Percentiles rank a stretch among this genome's conserved stretches.
These are phyloP conservation scores for Enteromius viviparus DNA, from an alignment of 2,797 vertebrate species.

Conservation along the genomic window DNA sequence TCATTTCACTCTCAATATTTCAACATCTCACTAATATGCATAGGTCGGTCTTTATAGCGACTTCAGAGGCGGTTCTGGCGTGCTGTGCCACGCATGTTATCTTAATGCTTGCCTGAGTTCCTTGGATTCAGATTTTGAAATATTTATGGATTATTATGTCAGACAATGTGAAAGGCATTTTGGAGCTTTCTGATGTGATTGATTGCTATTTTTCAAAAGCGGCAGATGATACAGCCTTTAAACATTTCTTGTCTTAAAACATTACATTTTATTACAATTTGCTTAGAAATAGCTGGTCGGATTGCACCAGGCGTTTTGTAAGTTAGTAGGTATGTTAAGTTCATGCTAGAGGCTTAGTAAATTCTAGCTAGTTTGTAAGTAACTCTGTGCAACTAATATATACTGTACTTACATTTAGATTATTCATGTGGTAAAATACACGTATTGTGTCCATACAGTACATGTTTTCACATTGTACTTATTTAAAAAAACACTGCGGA, in stretches of 20 bases:
- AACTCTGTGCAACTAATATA: not conserved
- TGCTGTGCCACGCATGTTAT: constrained; percentile 45
- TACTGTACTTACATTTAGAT: too few species aligned
- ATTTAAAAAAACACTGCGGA: too few species aligned
- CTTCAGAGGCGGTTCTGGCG: constrained; percentile 57
- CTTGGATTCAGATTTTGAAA: constrained; percentile 33
- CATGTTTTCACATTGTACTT: too few species aligned
- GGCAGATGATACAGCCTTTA: not conserved
- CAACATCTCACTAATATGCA: constrained; percentile 64
- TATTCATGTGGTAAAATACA: too few species aligned
- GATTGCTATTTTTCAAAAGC: constrained; percentile 6
- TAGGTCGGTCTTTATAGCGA: constrained; percentile 56
- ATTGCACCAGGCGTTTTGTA: not conserved
- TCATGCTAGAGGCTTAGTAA: not conserved
- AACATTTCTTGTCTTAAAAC: not conserved
- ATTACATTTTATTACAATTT: not conserved
- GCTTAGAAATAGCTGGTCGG: not conserved
- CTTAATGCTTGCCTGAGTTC: constrained; percentile 33
- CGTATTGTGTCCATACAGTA: too few species aligned
- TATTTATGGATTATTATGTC: constrained; percentile 29
- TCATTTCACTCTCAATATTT: constrained; percentile 71
- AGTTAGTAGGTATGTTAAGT: not conserved
- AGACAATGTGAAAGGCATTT: constrained; percentile 41
- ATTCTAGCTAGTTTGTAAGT: not conserved
- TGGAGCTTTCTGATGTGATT: constrained; percentile 29